These are phyloP conservation scores for Heloderma charlesbogerti DNA, from an alignment of 2,113 vertebrate genomes.

Conservation along the genomic window DNA sequence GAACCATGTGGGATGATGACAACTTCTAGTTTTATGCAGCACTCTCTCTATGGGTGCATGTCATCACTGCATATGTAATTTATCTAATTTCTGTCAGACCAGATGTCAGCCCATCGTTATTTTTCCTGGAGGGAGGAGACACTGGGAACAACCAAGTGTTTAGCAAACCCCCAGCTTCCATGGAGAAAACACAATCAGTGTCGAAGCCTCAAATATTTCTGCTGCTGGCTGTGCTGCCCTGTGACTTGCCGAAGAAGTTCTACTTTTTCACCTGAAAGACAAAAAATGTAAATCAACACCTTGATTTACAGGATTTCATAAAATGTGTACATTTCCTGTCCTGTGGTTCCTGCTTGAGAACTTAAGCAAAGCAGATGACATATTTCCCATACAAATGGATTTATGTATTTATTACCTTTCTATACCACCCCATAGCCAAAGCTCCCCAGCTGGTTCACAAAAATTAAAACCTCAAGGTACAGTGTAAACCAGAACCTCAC, in stretches of 20 bases:
- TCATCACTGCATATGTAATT: constrained; percentile 57
- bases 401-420: no score
- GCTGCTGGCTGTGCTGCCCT: constrained; percentile 7
- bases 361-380: not conserved
- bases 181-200: constrained; percentile 30
- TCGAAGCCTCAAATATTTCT: constrained; percentile 43
- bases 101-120: not conserved
- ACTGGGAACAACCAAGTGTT: not conserved
- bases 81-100: constrained; percentile 61
- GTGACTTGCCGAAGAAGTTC: constrained; percentile 42
- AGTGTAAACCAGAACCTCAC: no score
- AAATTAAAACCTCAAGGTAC: no score
- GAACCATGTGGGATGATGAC: constrained; percentile 5
- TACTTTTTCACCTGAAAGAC: not conserved
- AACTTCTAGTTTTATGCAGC: not conserved
- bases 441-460: no score
- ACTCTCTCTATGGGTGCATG: not conserved
- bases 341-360: constrained; percentile 43
- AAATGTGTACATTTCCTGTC: not conserved
- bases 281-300: not conserved
- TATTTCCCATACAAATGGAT: not conserved
- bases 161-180: constrained; percentile 27
- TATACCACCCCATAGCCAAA: no score
- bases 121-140: constrained; percentile 68
- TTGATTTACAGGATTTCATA: not conserved